phyloP scores from a whole-genome alignment of 2,797 vertebrate species.

The Scleropages formosus region DNA sequence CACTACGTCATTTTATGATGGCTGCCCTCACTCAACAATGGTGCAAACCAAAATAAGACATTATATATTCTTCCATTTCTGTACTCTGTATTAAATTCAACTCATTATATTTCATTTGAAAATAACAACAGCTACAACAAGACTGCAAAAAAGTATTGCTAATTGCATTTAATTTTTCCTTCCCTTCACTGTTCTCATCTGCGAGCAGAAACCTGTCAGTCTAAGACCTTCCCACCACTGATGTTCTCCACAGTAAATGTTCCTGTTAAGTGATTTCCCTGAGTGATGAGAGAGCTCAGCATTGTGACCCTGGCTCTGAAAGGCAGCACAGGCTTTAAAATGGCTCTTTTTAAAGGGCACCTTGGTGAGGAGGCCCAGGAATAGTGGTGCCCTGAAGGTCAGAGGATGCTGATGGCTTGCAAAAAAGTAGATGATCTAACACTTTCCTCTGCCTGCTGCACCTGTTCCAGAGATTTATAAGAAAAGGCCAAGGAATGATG shows the following conservation, averaged over 20 bases:
- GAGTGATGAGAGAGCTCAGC: not conserved
- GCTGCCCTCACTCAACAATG: too few species aligned
- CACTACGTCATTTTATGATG: too few species aligned
- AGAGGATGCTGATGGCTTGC: not conserved
- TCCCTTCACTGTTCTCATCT: not conserved
- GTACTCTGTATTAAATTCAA: too few species aligned
- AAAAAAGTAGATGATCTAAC: constrained; percentile 7
- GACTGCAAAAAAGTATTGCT: not conserved
- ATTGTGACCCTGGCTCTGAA: not conserved
- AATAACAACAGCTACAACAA: not conserved
- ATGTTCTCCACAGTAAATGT: not conserved
- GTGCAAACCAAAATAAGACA: too few species aligned
- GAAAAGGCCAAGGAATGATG: constrained; percentile 11
- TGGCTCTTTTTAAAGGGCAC: constrained; percentile 6
- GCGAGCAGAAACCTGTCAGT: constrained; percentile 2
- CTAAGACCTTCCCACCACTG: not conserved
- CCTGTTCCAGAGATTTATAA: not conserved
- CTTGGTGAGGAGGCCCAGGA: not conserved
- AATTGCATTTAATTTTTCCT: not conserved
- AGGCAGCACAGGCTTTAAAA: not conserved
- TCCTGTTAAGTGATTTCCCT: constrained; percentile 11
- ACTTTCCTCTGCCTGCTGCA: not conserved
- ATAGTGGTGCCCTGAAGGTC: not conserved
- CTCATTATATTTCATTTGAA: too few species aligned
- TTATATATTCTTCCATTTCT: too few species aligned